Percentiles rank a stretch among this genome's conserved stretches.
phyloP scores from a whole-genome alignment of 1,140 invertebrate genomes.

The Andrena cerasifolii region DNA sequence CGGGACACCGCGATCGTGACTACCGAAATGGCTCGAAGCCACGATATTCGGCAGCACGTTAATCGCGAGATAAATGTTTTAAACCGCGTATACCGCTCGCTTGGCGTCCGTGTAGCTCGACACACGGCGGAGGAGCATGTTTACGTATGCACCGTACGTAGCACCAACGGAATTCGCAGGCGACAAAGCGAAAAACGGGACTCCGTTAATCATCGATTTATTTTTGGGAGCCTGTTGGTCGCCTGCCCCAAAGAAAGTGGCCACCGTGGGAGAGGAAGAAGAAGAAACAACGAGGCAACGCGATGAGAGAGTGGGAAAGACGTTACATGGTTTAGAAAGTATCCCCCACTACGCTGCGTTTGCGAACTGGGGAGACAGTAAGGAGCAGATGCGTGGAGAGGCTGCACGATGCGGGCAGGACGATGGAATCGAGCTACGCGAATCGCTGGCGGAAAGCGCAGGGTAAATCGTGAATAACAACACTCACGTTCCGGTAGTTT shows the following conservation, averaged over 20 bases:
- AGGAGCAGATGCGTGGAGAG: no score
- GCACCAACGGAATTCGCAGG: neutral
- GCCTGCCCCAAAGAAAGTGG: neutral
- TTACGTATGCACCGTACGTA: constrained; percentile 19
- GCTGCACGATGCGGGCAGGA: no score
- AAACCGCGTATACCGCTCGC: no score
- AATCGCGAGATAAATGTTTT: neutral
- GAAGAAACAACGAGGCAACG: neutral
- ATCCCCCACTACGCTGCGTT: no score
- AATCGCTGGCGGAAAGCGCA: neutral
- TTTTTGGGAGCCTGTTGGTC: constrained; percentile 21
- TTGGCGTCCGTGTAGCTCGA: constrained; percentile 14
- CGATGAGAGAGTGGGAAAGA: neutral
- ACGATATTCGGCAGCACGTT: no score
- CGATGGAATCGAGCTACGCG: neutral
- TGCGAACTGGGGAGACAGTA: no score
- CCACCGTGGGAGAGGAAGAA: no score
- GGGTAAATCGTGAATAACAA: neutral
- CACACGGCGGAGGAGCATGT: neutral
- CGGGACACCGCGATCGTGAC: neutral
- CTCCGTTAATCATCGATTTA: neutral
- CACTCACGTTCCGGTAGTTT: constrained; percentile 73
- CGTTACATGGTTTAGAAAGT: no score
- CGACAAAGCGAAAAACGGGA: neutral
- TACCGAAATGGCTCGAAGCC: neutral